phyloP scores from a whole-genome alignment of 2,113 vertebrate genomes.

The Entomyzon cyanotis region DNA sequence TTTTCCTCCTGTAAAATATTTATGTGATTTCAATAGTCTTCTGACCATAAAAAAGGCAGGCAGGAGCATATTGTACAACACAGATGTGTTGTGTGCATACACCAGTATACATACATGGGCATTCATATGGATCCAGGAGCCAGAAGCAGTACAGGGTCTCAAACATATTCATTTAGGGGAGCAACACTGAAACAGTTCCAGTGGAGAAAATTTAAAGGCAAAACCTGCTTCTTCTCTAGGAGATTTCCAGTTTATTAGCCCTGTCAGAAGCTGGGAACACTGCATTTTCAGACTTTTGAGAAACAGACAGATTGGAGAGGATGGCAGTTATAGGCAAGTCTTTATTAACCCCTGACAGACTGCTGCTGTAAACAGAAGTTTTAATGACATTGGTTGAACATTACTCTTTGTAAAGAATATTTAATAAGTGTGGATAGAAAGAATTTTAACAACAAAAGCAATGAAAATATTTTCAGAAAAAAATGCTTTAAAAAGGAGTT shows the following conservation, averaged over 20 bases:
- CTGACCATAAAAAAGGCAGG: not conserved
- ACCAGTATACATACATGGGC: not conserved
- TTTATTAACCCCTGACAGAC: not conserved
- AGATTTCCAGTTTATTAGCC: not conserved
- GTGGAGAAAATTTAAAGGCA: not conserved
- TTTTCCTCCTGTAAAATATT: not conserved
- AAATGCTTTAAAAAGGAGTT: not conserved
- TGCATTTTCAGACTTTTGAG: not conserved
- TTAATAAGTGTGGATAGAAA: not conserved
- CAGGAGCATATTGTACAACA: not conserved
- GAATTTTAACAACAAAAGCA: not conserved
- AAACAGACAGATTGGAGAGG: not conserved
- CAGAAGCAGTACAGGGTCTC: not conserved
- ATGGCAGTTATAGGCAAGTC: not conserved
- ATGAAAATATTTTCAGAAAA: not conserved
- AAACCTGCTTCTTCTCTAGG: not conserved
- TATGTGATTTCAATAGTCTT: not conserved
- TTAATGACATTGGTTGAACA: not conserved
- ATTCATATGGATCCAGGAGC: not conserved
- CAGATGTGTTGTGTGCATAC: not conserved
- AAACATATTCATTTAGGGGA: not conserved
- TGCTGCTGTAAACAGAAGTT: not conserved
- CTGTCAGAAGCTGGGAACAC: not conserved
- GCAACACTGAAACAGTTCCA: not conserved
- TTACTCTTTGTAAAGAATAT: not conserved